Evolutionary conservation across 1,140 invertebrate species (phyloP).

Genomic region (Anadara kagoshimensis): DNA sequence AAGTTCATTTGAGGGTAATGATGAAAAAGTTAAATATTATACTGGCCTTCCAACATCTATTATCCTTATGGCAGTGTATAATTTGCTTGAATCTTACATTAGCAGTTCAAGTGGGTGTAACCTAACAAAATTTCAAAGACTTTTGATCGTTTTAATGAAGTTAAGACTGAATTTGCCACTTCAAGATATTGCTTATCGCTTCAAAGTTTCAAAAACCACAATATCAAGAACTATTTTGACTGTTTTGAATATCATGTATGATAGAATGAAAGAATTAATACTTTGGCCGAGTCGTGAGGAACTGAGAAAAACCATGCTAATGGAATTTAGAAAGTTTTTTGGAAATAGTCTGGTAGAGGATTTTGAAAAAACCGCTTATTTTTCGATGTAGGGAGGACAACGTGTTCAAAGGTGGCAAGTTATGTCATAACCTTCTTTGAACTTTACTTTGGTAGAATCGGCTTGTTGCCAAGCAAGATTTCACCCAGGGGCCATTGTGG

Average conservation of each 20-base stretch:
- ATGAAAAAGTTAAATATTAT: conserved; percentile 1
- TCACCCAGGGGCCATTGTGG: no score
- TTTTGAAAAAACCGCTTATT: no score
- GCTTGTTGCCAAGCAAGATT: no score
- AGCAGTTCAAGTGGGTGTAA: not conserved
- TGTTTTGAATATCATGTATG: conserved; percentile 34
- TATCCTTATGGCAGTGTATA: not conserved
- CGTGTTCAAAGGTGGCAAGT: no score
- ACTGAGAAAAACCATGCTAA: conserved; percentile 35
- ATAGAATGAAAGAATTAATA: conserved; percentile 20
- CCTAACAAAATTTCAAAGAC: not conserved
- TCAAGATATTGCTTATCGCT: not conserved
- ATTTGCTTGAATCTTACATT: not conserved
- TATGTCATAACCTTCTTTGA: no score
- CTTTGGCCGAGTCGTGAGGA: conserved; percentile 32
- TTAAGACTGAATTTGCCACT: not conserved
- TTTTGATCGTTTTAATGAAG: not conserved
- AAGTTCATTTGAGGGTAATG: not conserved
- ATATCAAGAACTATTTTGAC: no score
- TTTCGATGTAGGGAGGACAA: no score
- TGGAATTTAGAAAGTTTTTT: conserved; percentile 39
- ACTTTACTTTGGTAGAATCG: no score
- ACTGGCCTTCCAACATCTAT: not conserved
- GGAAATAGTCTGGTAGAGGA: no score
- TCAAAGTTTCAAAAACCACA: no score